Conservation (phyloP, 1,140 invertebrate species). For the Pseudomyrmex flavicornis region DNA sequence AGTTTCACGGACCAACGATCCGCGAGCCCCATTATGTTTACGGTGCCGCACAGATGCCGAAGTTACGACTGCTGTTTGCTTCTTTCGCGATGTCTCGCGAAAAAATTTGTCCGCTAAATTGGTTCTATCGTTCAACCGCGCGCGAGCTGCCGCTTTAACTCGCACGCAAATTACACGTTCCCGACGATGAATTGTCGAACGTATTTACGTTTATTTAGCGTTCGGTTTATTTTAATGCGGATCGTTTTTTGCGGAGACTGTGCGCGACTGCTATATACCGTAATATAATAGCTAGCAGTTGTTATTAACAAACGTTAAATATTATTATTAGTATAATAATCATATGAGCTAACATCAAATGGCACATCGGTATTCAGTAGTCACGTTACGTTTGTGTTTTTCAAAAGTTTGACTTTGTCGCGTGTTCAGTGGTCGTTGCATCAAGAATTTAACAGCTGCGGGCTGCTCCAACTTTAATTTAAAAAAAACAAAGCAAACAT, state of each 20-base stretch:
- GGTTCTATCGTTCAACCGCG: background rate
- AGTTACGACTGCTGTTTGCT: slow-evolving; percentile 43
- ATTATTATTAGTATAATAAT: slow-evolving; percentile 40
- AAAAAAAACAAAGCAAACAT: too few relatives aligned
- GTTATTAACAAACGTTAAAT: slow-evolving; percentile 35
- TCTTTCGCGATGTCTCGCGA: slow-evolving; percentile 22
- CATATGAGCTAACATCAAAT: slow-evolving; percentile 1
- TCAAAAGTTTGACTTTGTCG: too few relatives aligned
- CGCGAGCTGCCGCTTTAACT: slow-evolving; percentile 2
- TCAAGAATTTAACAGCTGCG: too few relatives aligned
- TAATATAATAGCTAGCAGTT: slow-evolving; percentile 24
- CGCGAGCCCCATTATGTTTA: slow-evolving; percentile 70
- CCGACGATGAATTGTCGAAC: slow-evolving; percentile 10
- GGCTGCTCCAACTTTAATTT: too few relatives aligned
- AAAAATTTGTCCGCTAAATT: background rate
- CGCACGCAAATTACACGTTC: slow-evolving; percentile 24
- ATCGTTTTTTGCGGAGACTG: background rate
- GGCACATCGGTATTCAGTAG: background rate
- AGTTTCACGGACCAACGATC: slow-evolving; percentile 52
- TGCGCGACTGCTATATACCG: background rate
- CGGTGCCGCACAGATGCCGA: slow-evolving; percentile 39
- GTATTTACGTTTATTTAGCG: slow-evolving; percentile 59
- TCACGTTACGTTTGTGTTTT: slow-evolving; percentile 17
- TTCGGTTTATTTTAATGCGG: slow-evolving; percentile 48
- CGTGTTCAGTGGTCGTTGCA: too few relatives aligned